phyloP scores from a whole-genome alignment of 2,888 invertebrate species.

The Rhabditoides inermis region DNA sequence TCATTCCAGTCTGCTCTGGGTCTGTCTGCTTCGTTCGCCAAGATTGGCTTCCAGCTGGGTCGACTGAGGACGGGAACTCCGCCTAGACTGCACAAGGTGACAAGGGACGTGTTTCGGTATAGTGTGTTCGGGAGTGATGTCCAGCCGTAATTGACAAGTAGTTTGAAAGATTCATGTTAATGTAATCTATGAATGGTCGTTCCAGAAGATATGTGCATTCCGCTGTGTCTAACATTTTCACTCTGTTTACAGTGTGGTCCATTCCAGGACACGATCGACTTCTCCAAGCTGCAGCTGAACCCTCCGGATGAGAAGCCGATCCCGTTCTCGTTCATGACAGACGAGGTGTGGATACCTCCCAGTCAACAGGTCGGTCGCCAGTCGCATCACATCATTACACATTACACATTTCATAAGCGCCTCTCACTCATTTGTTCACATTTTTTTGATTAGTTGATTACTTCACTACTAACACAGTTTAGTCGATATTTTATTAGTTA shows the following conservation, averaged over 20 bases:
- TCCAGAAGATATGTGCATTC: too few species aligned
- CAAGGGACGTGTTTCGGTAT: too few species aligned
- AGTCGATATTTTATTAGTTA: not conserved
- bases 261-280: slow-evolving; percentile 37
- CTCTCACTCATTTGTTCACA: not conserved
- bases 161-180: too few species aligned
- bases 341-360: slow-evolving; percentile 57
- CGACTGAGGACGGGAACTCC: slow-evolving; percentile 79
- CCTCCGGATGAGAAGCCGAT: slow-evolving; percentile 44
- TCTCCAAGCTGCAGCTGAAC: slow-evolving; percentile 32
- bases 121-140: too few species aligned
- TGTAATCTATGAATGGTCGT: too few species aligned
- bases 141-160: too few species aligned
- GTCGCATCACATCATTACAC: too few species aligned
- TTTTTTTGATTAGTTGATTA: not conserved
- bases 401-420: too few species aligned
- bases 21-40: slow-evolving; percentile 63
- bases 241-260: too few species aligned
- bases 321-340: slow-evolving; percentile 57
- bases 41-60: slow-evolving; percentile 67
- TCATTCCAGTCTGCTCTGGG: slow-evolving; percentile 50
- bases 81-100: slow-evolving; percentile 66
- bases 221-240: too few species aligned
- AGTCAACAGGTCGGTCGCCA: slow-evolving; percentile 56
- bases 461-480: not conserved